Evolutionary conservation across 2,113 vertebrate species (phyloP), one percentile per base, ranked within the genome.

Genomic region (Poicephalus gulielmi): DNA sequence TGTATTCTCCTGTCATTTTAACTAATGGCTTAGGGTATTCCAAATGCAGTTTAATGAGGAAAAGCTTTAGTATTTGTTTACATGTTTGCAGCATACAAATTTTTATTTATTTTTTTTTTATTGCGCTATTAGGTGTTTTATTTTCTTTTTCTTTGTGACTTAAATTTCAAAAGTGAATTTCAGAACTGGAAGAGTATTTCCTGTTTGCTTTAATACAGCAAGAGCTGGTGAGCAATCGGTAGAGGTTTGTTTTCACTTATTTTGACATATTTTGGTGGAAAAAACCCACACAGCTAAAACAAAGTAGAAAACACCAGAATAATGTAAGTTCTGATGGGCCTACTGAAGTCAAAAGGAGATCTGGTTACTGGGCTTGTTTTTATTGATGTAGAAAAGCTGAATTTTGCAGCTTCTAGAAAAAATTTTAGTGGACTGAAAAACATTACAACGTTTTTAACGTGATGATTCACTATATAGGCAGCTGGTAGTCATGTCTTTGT

Each of bases 1-100:
- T 95, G 44, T 89, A 73, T 93, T 94, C 92, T 94, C 95, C 94
- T 95, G 77, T 94, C 95, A 93, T 91, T 96, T 93, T 96, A 96
- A 96, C 52, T 92, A 92, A 96, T 94, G 95, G 69, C 37, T 68
- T 68, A 86, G 92, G 70, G 62, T 92, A 95, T 95, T 95, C 39
- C 47, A 91, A 91, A 92, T 92, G 80, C 83, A 84, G 46, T 91
- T 95, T 92, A 94, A 95, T 86, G 83, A 91, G 52, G n/a, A 71
- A 83, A 85, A 91, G 77, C 89, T 97, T 95, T 94, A 94, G 85
- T 94, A 92, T 92, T 95, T 97, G 93, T 88, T 94, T 93, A 60
- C 47, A 25, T 92, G 39, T 94, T 95, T 92, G 39, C 24, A 64
- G 70, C n/a, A 27, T 47, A 70, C 5, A 86, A 77, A 87, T 44